Evolutionary conservation across 2,797 vertebrate species (phyloP), one percentile per base, ranked within the genome.

Genomic region (Cyprinodon diabolis): DNA sequence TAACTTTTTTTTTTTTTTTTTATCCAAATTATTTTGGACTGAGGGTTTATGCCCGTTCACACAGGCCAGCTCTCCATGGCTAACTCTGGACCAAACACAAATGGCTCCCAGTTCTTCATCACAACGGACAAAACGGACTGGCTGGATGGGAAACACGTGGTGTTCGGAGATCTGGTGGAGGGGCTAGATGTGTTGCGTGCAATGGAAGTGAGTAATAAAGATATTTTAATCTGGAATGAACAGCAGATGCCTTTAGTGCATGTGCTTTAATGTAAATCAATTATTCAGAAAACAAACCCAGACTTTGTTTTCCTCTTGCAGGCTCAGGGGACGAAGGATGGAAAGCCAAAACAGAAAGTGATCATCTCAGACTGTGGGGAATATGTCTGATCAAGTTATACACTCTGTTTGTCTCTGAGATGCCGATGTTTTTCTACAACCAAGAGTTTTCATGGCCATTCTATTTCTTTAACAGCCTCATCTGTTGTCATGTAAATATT

Each of bases 291-390:
- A 68, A 54, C 66, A 30, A 19, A 25, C 13, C 35, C 30, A 10
- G 6, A 2, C 5, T 40, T 30, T 84, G 25, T 77, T 74, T 82
- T 69, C 35, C 73, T 35, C 35, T 6, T 67, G 15, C 90, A 99
- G 97, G 97, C 96, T 85, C 96, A 98, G 83, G 98, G 98, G 80
- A 86, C 90, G 86, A 99, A 99, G 74, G 97, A 98, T 0, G 97
- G 98, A 72, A 99, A 99, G 78, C 93, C 97, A 0, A 97, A 98
- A 92, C 96, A 99, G 94, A 99, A 99, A 86, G 95, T 99, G 79
- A 97, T 99, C 69, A 97, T 99, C 73, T 95, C 97, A 0, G 97
- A 98, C 92, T 99, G 97, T 7, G 98, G 97, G 73, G 97, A 99
- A 91, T 96, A 95, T n/a, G 91, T 91, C 4, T 99, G 85, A 94